phyloP scores from a whole-genome alignment of 2,113 vertebrate genomes.

The Stegostoma tigrinum region DNA sequence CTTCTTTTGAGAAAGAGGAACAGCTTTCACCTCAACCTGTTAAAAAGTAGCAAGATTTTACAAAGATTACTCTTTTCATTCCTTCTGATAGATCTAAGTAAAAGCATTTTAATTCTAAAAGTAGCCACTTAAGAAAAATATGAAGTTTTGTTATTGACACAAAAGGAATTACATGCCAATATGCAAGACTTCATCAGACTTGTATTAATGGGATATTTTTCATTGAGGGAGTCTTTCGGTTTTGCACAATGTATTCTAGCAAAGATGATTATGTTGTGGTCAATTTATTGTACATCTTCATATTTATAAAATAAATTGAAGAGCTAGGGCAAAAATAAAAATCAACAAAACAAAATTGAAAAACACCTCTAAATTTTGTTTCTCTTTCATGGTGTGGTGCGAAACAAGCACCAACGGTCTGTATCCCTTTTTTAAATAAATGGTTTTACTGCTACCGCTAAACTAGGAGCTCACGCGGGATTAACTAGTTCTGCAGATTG shows the following conservation, averaged over 20 bases:
- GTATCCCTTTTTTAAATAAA: neutral
- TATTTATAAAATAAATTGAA: neutral
- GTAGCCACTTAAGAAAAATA: neutral
- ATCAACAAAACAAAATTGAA: neutral
- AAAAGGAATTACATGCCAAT: neutral
- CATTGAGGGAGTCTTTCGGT: neutral
- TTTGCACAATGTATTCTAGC: neutral
- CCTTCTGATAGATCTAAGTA: neutral
- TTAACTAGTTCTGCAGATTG: neutral
- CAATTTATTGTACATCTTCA: neutral
- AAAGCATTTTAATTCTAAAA: neutral
- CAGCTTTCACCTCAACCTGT: constrained; percentile 96
- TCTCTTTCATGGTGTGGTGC: neutral
- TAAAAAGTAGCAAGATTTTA: constrained; percentile 21
- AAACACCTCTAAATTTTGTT: neutral
- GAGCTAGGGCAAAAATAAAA: neutral
- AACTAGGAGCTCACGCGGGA: neutral
- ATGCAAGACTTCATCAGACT: neutral
- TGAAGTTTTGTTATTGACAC: neutral
- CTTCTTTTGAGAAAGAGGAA: constrained; percentile 96
- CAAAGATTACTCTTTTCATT: neutral
- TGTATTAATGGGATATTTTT: neutral
- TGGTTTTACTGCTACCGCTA: too few relatives aligned
- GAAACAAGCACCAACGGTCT: neutral
- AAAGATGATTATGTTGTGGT: neutral